Percentiles rank a stretch among this genome's conserved stretches.
phyloP scores from a whole-genome alignment of 2,797 vertebrate species.

The Pipistrellus nathusii region DNA sequence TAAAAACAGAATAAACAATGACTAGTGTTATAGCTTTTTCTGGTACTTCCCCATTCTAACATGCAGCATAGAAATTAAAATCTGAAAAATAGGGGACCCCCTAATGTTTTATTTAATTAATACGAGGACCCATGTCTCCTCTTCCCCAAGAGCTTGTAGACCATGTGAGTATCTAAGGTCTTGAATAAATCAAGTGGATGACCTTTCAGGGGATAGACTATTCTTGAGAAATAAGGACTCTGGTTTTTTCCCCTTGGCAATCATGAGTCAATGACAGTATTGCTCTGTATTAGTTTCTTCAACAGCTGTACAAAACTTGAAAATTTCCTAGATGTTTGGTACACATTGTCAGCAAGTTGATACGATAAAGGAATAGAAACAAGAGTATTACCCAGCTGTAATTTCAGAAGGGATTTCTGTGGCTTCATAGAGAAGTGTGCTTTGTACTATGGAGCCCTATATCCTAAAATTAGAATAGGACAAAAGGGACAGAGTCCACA shows the following conservation, averaged over 20 bases:
- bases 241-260: slow-evolving; percentile 25
- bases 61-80: background rate
- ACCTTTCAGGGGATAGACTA: slow-evolving; percentile 18
- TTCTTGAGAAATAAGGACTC: slow-evolving; percentile 48
- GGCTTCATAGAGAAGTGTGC: slow-evolving; percentile 67
- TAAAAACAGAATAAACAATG: background rate
- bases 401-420: slow-evolving; percentile 80
- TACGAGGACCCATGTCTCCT: background rate
- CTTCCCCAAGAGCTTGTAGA: background rate
- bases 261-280: background rate
- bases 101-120: slow-evolving; percentile 19
- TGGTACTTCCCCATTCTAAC: slow-evolving; percentile 23
- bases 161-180: background rate
- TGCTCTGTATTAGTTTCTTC: background rate
- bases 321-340: slow-evolving; percentile 69
- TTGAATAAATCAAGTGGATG: background rate
- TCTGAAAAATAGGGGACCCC: background rate
- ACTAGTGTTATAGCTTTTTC: background rate
- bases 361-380: slow-evolving; percentile 73
- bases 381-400: slow-evolving; percentile 27
- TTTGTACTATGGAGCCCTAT: slow-evolving; percentile 32
- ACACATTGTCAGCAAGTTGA: background rate
- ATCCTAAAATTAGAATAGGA: slow-evolving; percentile 69
- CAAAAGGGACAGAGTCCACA: background rate
- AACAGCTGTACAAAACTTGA: background rate